Evolutionary conservation across 2,888 invertebrate genomes (phyloP).

Genomic region (Clusia tigrina): DNA sequence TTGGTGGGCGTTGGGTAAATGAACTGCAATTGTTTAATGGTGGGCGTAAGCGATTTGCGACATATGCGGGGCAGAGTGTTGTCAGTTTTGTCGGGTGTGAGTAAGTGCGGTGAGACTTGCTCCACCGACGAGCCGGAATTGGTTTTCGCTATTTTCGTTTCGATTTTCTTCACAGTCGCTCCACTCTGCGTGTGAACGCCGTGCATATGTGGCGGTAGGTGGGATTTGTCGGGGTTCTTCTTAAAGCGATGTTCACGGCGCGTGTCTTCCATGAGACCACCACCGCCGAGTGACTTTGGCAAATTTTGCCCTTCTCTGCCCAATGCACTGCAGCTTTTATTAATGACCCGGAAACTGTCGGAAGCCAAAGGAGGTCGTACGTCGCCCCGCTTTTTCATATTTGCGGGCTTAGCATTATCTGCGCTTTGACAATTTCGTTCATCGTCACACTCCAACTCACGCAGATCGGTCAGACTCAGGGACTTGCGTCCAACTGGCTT

Average conservation of each 20-base stretch:
- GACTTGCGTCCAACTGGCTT: slow-evolving; percentile 39
- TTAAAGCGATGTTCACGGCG: slow-evolving; percentile 53
- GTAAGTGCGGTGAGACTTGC: slow-evolving; percentile 16
- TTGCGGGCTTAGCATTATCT: slow-evolving; percentile 34
- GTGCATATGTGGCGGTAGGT: too few species aligned
- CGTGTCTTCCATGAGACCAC: slow-evolving; percentile 9
- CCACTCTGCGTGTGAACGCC: slow-evolving; percentile 45
- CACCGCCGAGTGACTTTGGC: slow-evolving; percentile 1
- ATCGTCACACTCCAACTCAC: slow-evolving; percentile 35
- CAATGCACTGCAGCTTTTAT: slow-evolving; percentile 33
- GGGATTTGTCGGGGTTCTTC: slow-evolving; percentile 55
- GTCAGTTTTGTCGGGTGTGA: slow-evolving; percentile 53
- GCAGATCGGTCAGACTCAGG: slow-evolving; percentile 48
- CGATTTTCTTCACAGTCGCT: slow-evolving; percentile 51
- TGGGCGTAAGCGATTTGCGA: slow-evolving; percentile 56
- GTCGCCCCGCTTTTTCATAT: neutral
- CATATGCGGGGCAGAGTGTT: slow-evolving; percentile 60
- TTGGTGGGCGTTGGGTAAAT: slow-evolving; percentile 40
- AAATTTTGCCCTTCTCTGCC: slow-evolving; percentile 35
- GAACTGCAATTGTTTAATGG: slow-evolving; percentile 41
- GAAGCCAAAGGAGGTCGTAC: slow-evolving; percentile 55
- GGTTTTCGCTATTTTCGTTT: slow-evolving; percentile 56
- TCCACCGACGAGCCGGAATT: slow-evolving; percentile 47
- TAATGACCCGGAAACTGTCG: slow-evolving; percentile 55
- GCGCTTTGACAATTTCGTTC: slow-evolving; percentile 46